Conservation (phyloP, 1,140 invertebrate genomes). For the Heliconius hermathena region DNA sequence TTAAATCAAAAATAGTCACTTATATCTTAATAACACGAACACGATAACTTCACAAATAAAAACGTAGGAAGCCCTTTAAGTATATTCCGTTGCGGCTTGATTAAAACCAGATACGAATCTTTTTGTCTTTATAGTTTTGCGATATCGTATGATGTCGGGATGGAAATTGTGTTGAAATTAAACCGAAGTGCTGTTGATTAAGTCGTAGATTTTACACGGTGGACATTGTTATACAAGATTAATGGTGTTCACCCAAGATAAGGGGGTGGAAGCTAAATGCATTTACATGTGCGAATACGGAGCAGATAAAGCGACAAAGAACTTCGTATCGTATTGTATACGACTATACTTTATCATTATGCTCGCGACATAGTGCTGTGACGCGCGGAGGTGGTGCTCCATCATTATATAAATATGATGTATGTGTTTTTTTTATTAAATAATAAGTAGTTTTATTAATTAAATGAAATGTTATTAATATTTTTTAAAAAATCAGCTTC, state of each 20-base stretch:
- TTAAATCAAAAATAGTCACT: background rate
- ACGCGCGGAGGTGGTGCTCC: background rate
- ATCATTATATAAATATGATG: background rate
- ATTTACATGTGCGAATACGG: conserved; percentile 79
- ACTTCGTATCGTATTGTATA: conserved; percentile 59
- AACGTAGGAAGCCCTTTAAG: conserved; percentile 37
- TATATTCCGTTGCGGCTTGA: conserved; percentile 33
- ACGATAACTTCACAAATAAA: conserved; percentile 36
- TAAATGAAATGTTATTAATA: no score
- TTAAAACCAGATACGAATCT: conserved; percentile 39
- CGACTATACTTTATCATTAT: conserved; percentile 49
- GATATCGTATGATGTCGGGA: conserved; percentile 57
- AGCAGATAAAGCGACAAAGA: conserved; percentile 74
- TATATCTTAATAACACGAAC: conserved; percentile 22
- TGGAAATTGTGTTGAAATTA: conserved; percentile 59
- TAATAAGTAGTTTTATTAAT: background rate
- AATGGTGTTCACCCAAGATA: conserved; percentile 74
- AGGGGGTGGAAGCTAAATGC: conserved; percentile 77
- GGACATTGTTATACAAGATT: conserved; percentile 80
- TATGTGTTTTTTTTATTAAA: background rate
- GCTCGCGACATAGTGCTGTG: conserved; percentile 44
- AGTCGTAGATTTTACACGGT: conserved; percentile 65
- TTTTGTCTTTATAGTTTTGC: conserved; percentile 49
- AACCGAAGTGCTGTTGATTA: conserved; percentile 63
- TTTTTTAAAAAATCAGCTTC: no score